phyloP scores from a whole-genome alignment of 2,888 invertebrate species.

The Machimus rusticus region DNA sequence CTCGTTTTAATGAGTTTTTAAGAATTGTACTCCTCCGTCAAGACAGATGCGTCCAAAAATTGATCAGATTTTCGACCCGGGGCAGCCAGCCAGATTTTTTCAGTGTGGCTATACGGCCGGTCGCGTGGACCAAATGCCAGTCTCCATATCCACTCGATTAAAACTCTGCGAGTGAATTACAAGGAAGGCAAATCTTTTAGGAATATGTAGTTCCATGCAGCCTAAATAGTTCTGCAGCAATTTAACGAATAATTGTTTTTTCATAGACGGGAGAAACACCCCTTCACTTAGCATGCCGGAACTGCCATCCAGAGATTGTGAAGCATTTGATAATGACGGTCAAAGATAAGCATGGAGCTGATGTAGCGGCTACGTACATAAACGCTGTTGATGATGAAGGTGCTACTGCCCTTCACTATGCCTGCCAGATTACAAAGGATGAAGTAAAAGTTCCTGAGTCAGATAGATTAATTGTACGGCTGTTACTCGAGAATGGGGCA shows the following conservation, averaged over 20 bases:
- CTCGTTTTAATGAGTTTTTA: no score
- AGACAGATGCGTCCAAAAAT: no score
- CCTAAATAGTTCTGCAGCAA: background rate
- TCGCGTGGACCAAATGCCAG: no score
- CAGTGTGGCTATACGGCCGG: no score
- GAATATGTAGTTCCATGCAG: background rate
- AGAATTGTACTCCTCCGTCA: no score
- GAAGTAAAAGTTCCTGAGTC: slow-evolving; percentile 77
- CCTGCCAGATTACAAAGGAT: slow-evolving; percentile 86
- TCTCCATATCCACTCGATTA: no score
- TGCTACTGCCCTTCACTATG: slow-evolving; percentile 93
- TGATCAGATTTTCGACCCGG: no score
- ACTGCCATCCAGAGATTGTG: slow-evolving; percentile 85
- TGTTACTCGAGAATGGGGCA: slow-evolving; percentile 89
- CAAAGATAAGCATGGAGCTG: slow-evolving; percentile 76
- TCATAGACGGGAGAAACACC: slow-evolving; percentile 92
- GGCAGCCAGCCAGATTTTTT: no score
- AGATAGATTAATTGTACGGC: slow-evolving; percentile 86
- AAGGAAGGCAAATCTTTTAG: no score
- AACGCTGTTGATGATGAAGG: slow-evolving; percentile 91
- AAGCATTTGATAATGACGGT: slow-evolving; percentile 85
- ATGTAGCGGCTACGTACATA: slow-evolving; percentile 82
- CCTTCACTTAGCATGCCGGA: slow-evolving; percentile 90
- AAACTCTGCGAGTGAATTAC: no score
- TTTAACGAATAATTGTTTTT: background rate